phyloP scores from a whole-genome alignment of 2,888 invertebrate species.

The Athrips mouffetella region DNA sequence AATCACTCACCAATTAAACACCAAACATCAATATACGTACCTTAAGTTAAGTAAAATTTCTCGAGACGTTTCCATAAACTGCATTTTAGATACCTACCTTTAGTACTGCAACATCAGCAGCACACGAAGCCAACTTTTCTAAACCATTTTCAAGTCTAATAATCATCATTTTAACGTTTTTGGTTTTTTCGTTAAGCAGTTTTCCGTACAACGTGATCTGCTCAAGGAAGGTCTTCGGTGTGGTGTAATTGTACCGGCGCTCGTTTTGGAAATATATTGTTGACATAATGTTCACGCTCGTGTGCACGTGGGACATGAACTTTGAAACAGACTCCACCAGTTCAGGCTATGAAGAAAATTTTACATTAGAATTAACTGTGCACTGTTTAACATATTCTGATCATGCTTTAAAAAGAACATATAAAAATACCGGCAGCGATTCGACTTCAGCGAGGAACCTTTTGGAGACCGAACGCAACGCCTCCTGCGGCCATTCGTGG shows the following conservation, averaged over 20 bases:
- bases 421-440: conserved; percentile 81
- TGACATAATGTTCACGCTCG: conserved; percentile 92
- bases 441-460: conserved; percentile 89
- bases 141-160: conserved; percentile 91
- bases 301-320: conserved; percentile 95
- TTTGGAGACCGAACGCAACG: conserved; percentile 91
- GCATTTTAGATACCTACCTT: too few species aligned
- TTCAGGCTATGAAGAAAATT: conserved; percentile 66
- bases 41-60: too few species aligned
- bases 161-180: conserved; percentile 86
- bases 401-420: too few species aligned
- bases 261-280: conserved; percentile 89
- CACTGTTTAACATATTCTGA: too few species aligned
- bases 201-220: conserved; percentile 91
- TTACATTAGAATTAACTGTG: too few species aligned
- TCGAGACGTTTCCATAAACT: too few species aligned
- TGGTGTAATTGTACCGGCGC: conserved; percentile 95
- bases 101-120: conserved; percentile 90
- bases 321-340: conserved; percentile 83
- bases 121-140: conserved; percentile 90
- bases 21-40: too few species aligned
- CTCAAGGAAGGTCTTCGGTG: conserved; percentile 96
- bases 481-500: conserved; percentile 97
- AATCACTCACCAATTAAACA: neutral
- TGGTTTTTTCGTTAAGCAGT: conserved; percentile 81